Conservation (phyloP, 2,888 invertebrate genomes). For the Diarsia dahlii region DNA sequence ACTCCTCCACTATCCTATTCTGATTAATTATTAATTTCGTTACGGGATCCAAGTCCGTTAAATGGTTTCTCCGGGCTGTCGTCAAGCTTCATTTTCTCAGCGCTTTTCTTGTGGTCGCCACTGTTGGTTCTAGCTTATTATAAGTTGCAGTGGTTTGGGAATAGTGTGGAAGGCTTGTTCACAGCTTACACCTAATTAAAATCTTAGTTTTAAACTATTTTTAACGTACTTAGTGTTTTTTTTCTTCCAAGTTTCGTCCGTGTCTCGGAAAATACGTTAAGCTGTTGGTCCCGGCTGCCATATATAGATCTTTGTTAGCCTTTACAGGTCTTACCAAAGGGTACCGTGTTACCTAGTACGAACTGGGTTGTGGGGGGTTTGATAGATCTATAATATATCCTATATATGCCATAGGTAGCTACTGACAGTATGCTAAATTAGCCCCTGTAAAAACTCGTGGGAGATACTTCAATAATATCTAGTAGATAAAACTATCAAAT, state of each 20-base stretch:
- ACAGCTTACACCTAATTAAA: not conserved
- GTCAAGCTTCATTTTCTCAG: not conserved
- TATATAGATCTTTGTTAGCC: too few species aligned
- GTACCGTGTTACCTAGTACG: too few species aligned
- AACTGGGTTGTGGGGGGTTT: not conserved
- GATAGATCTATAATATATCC: not conserved
- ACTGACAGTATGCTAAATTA: too few species aligned
- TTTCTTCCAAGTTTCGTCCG: not conserved
- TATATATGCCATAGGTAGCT: too few species aligned
- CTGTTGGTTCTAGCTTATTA: not conserved
- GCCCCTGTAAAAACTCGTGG: not conserved
- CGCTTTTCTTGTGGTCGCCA: not conserved
- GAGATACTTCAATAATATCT: not conserved
- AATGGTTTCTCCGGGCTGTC: not conserved
- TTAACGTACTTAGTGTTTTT: not conserved
- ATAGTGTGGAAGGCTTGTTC: not conserved
- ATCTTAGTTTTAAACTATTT: not conserved
- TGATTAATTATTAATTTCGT: not conserved
- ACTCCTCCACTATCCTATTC: not conserved
- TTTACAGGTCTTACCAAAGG: too few species aligned
- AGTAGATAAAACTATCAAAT: not conserved
- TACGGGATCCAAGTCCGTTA: not conserved
- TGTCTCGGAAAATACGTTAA: too few species aligned
- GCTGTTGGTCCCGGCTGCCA: too few species aligned
- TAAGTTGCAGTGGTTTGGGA: not conserved